These are phyloP conservation scores for Crematogaster levior DNA, from an alignment of 2,888 invertebrate species.

Conservation along the genomic window DNA sequence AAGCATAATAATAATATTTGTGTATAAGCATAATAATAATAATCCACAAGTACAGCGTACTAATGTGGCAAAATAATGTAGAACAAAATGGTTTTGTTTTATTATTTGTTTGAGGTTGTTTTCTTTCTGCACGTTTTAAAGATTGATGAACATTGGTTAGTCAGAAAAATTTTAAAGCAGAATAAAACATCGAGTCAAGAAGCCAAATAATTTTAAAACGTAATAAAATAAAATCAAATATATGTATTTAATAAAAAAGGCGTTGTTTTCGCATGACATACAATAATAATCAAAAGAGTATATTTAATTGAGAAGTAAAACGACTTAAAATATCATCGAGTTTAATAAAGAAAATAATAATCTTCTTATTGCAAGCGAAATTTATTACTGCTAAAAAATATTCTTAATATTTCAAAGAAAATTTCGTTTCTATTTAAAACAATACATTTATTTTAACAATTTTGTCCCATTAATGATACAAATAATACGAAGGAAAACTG, in stretches of 20 bases:
- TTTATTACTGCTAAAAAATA: background rate
- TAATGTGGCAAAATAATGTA: background rate
- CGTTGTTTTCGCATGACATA: background rate
- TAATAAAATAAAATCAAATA: background rate
- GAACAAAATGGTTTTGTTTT: background rate
- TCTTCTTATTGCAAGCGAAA: background rate
- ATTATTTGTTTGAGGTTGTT: background rate
- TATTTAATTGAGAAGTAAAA: background rate
- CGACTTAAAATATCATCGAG: background rate
- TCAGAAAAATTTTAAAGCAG: background rate
- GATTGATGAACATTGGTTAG: background rate
- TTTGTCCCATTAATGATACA: background rate
- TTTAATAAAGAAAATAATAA: background rate
- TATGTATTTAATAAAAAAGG: constrained; percentile 20
- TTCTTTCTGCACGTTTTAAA: background rate
- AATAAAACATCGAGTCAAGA: constrained; percentile 7
- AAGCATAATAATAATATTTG: too few relatives aligned
- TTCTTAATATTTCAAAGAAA: background rate
- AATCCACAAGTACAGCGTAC: background rate
- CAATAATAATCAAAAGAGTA: background rate
- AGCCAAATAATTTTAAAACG: background rate
- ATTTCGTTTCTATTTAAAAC: background rate
- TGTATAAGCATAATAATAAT: constrained; percentile 1
- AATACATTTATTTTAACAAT: background rate
- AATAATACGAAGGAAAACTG: background rate